Evolutionary conservation across 2,797 vertebrate genomes (phyloP), one percentile per base, ranked within the genome.

Genomic region (Notolabrus celidotus): DNA sequence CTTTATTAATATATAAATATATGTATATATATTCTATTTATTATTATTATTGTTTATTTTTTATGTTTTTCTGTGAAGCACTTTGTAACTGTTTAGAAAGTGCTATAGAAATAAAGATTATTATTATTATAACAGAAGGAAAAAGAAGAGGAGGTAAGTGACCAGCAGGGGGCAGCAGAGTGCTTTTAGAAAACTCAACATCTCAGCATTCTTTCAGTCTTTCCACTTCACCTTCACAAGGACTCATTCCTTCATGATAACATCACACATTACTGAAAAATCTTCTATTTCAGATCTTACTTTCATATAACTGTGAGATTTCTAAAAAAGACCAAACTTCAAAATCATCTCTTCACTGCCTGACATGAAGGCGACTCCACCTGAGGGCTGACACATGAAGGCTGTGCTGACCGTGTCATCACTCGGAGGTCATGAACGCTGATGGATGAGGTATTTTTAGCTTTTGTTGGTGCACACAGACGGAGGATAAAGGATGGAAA

Each of bases 81-180:
- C n/a, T n/a, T n/a, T n/a, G n/a, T n/a, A n/a, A n/a, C n/a, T n/a
- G n/a, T n/a, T n/a, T n/a, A n/a, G n/a, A n/a, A n/a, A n/a, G n/a
- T n/a, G n/a, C n/a, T n/a, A n/a, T n/a, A n/a, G n/a, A n/a, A n/a
- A n/a, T n/a, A n/a, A n/a, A n/a, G n/a, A n/a, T n/a, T n/a, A n/a
- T n/a, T n/a, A n/a, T n/a, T n/a, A n/a, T n/a, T n/a, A n/a, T n/a
- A n/a, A n/a, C n/a, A n/a, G n/a, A n/a, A n/a, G n/a, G n/a, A n/a
- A n/a, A n/a, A n/a, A n/a, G n/a, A 9, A 2, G 17, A 34, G 3
- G 7, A n/a, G 43, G 15, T n/a, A 15, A 19, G 1, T 3, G 22
- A 55, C 86, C 91, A 89, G 75, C 74, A 91, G 92, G 71, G 72
- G 89, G 86, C 87, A 74, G 83, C 80, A 86, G 23, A 47, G 7